These are phyloP conservation scores for Helicoverpa assulta DNA, from an alignment of 2,888 invertebrate species.

Conservation along the genomic window DNA sequence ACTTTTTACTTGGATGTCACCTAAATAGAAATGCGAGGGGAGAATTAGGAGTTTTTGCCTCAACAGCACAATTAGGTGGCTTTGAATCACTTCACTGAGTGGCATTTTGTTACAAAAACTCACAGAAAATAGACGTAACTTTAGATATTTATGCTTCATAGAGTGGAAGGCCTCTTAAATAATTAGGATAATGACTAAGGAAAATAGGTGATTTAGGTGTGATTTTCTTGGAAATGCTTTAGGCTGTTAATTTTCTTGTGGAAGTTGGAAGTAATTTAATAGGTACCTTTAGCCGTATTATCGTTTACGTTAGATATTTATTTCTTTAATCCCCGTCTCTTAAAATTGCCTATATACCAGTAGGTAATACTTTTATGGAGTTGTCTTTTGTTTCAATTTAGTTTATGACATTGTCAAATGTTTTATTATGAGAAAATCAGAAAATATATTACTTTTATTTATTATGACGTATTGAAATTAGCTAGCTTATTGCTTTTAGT, in stretches of 20 bases:
- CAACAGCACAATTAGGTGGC: constrained; percentile 77
- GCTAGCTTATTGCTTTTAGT: constrained; percentile 2
- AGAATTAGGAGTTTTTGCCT: constrained; percentile 68
- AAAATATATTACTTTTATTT: not conserved
- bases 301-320: constrained; percentile 1
- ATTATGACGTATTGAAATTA: constrained; percentile 18
- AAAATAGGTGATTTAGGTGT: constrained; percentile 49
- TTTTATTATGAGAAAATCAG: constrained; percentile 29
- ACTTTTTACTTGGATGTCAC: constrained; percentile 79
- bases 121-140: constrained; percentile 64
- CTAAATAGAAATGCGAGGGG: constrained; percentile 75
- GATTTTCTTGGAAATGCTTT: constrained; percentile 37
- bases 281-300: constrained; percentile 15
- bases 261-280: constrained; percentile 39
- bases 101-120: constrained; percentile 68
- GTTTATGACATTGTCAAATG: constrained; percentile 41
- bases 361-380: constrained; percentile 20
- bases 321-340: not conserved
- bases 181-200: constrained; percentile 60
- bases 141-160: constrained; percentile 64
- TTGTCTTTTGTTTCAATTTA: constrained; percentile 48
- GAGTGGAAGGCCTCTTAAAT: constrained; percentile 59
- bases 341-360: constrained; percentile 6
- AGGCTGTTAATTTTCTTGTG: constrained; percentile 29
- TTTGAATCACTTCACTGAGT: constrained; percentile 72